phyloP scores from a whole-genome alignment of 2,797 vertebrate genomes.

The Enteromius trimaculatus region DNA sequence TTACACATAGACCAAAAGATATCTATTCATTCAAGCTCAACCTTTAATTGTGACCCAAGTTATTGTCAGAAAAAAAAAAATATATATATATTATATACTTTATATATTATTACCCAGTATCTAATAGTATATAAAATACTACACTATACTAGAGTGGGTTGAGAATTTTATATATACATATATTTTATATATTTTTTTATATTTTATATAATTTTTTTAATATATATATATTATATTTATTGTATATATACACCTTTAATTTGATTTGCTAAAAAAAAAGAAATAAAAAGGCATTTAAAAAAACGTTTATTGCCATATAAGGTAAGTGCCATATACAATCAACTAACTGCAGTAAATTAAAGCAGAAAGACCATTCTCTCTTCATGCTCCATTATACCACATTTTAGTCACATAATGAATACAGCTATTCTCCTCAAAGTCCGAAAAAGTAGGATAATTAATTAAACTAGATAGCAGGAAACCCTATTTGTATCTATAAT shows the following conservation, averaged over 20 bases:
- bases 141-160: too few relatives aligned
- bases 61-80: background rate
- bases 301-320: background rate
- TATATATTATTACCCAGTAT: too few relatives aligned
- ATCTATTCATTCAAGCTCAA: background rate
- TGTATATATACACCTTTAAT: too few relatives aligned
- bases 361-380: background rate
- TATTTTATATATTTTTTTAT: too few relatives aligned
- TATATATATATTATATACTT: too few relatives aligned
- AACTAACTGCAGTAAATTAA: background rate
- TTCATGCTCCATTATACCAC: slow-evolving; percentile 16
- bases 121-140: too few relatives aligned
- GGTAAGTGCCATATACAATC: background rate
- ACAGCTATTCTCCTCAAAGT: background rate
- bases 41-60: background rate
- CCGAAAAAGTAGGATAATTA: slow-evolving; percentile 7
- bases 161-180: too few relatives aligned
- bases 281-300: background rate
- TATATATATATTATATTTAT: too few relatives aligned
- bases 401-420: slow-evolving; percentile 2
- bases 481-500: slow-evolving; percentile 41
- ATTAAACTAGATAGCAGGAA: slow-evolving; percentile 31
- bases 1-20: background rate
- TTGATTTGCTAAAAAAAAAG: background rate
- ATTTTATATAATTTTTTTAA: too few relatives aligned